Conservation (phyloP, 1,140 invertebrate genomes). For the Aphis gossypii region DNA sequence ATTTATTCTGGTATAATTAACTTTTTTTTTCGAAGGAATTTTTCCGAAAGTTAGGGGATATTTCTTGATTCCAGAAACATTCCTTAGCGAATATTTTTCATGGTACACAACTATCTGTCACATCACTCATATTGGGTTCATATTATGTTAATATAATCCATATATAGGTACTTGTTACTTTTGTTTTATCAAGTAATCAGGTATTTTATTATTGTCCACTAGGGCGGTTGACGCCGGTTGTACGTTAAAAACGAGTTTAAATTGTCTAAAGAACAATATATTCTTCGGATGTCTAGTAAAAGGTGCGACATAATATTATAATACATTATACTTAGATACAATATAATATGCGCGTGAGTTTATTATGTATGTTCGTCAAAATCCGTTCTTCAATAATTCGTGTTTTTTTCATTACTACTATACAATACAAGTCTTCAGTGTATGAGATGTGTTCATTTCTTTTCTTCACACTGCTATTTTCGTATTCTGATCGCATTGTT, state of each 20-base stretch:
- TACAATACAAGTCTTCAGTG: neutral
- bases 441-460: neutral
- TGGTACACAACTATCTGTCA: too few relatives aligned
- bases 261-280: neutral
- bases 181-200: neutral
- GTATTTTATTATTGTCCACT: neutral
- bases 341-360: neutral
- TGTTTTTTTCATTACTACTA: neutral
- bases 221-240: neutral
- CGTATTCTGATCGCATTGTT: neutral
- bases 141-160: too few relatives aligned
- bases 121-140: too few relatives aligned
- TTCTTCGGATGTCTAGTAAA: neutral
- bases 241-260: neutral
- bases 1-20: too few relatives aligned
- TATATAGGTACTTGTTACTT: neutral
- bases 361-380: neutral
- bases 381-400: neutral
- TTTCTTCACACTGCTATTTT: neutral
- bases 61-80: too few relatives aligned
- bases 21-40: too few relatives aligned
- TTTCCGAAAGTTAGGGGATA: too few relatives aligned
- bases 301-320: neutral
- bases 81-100: too few relatives aligned
- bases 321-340: neutral